phyloP scores from a whole-genome alignment of 2,113 vertebrate species.

The Myanophis thanlyinensis region DNA sequence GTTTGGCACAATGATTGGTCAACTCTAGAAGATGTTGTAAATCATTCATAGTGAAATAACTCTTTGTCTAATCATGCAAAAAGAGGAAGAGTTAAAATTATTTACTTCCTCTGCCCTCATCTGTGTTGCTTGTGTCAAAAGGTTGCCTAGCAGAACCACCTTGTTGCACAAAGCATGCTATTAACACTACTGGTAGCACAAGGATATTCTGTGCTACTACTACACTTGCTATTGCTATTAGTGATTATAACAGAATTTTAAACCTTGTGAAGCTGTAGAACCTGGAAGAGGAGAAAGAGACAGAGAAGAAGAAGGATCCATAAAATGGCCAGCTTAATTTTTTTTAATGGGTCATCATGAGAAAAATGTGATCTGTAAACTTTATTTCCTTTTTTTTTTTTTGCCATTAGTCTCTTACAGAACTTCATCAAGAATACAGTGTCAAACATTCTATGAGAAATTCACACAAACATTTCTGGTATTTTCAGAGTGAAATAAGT shows the following conservation, averaged over 20 bases:
- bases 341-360: neutral
- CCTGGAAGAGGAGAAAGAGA: neutral
- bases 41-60: neutral
- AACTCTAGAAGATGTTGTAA: neutral
- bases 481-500: neutral
- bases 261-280: neutral
- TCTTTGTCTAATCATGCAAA: neutral
- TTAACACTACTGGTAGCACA: neutral
- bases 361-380: neutral
- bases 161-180: neutral
- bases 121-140: neutral
- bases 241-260: neutral
- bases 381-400: neutral
- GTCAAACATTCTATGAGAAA: neutral
- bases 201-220: neutral
- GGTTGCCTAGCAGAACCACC: neutral
- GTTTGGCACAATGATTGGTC: neutral
- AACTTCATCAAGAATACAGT: neutral
- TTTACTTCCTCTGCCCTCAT: neutral
- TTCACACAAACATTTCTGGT: too few relatives aligned
- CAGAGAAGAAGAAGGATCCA: neutral
- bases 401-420: neutral
- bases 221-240: neutral
- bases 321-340: neutral
- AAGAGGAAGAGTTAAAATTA: neutral